Conservation (phyloP, 2,113 vertebrate species). For the Potamarius usumacintae region DNA sequence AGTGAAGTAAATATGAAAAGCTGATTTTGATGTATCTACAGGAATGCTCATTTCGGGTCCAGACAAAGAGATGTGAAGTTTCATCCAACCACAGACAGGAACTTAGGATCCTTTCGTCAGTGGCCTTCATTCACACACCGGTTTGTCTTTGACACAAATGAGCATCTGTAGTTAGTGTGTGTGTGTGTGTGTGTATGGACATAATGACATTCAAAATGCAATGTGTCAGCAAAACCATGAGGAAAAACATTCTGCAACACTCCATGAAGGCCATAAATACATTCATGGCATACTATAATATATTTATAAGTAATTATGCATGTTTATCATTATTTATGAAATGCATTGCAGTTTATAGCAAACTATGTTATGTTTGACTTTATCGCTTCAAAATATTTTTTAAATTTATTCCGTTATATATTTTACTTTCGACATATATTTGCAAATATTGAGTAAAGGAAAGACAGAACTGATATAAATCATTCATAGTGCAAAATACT, state of each 20-base stretch:
- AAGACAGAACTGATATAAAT: not conserved
- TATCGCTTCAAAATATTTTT: not conserved
- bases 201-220: not conserved
- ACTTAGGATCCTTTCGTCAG: slow-evolving; percentile 70
- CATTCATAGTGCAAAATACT: not conserved
- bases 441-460: not conserved
- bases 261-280: not conserved
- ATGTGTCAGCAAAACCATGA: not conserved
- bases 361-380: not conserved
- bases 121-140: slow-evolving; percentile 75
- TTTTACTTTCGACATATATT: not conserved
- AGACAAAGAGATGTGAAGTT: slow-evolving; percentile 58
- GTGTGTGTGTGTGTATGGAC: not conserved
- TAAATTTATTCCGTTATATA: not conserved
- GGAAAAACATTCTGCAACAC: not conserved
- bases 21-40: slow-evolving; percentile 53
- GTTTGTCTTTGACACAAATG: slow-evolving; percentile 55
- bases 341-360: not conserved
- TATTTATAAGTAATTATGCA: not conserved
- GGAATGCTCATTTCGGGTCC: slow-evolving; percentile 52
- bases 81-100: slow-evolving; percentile 75
- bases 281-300: not conserved
- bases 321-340: not conserved
- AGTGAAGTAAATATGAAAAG: not conserved
- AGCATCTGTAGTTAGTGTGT: slow-evolving; percentile 43